Base-by-base conservation (phyloP, 2,888 invertebrate genomes). In the Nomada lathburiana region DNA sequence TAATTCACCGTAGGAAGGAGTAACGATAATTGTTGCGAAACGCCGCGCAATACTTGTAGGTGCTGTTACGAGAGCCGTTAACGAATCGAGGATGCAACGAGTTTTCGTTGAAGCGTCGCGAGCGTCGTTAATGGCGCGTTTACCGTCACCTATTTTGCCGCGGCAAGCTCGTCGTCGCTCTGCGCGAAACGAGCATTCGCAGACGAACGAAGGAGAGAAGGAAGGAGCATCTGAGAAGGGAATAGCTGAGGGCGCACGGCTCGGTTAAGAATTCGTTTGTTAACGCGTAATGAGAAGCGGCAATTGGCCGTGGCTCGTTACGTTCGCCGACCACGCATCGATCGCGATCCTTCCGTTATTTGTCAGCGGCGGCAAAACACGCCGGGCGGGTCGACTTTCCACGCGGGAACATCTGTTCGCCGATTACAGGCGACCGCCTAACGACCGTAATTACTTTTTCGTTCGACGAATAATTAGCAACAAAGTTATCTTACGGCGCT, bases 271-370 rank as follows among this genome's bases (percentile, higher is more conserved):
- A 68, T 82, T 80, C 59, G 81, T 82, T 71, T 62, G 75, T 76
- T 75, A 73, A 69, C 64, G 81, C 64, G 69, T 74, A 70, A 74
- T 64, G 80, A 73, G 79, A 71, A 29, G 53, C 74, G 55, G 47
- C 74, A 74, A 81, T 82, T 68, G 76, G 76, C 70, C 67, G 57
- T 53, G 72, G 59, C 68, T 76, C 76, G 82, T 88, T 86, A 83
- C 82, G 75, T 78, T 82, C 71, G 68, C 65, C 76, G 69, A 2
- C 60, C 52, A 73, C 75, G 81, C 67, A 74, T 77, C 72, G 80
- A 64, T 73, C 76, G 64, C 72, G 71, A 86, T 86, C 64, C 79
- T 77, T 84, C 68, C 86, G 82, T 84, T 86, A 86, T 87, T 87
- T 83, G 83, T 76, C 83, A 87, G 73, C 75, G 62, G 55, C 80